phyloP scores from a whole-genome alignment of 2,797 vertebrate species.

The Myripristis jacobus region DNA sequence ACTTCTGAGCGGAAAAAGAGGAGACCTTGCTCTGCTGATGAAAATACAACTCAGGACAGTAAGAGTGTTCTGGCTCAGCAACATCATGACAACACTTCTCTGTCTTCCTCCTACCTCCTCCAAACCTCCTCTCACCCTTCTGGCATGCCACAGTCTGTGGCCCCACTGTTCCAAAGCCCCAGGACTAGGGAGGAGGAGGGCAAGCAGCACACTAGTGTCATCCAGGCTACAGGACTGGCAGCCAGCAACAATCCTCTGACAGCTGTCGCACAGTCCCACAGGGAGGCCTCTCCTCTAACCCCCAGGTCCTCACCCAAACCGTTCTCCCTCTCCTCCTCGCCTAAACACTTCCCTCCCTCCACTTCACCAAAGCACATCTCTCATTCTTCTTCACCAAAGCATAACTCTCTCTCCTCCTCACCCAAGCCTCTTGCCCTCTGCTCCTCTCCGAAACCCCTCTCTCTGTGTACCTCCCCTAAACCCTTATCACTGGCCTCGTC shows the following conservation, averaged over 20 bases:
- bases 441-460: constrained; percentile 40
- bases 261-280: constrained; percentile 85
- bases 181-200: constrained; percentile 86
- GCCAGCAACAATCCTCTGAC: constrained; percentile 85
- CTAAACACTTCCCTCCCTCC: constrained; percentile 28
- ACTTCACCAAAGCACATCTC: constrained; percentile 53
- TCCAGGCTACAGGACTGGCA: constrained; percentile 91
- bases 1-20: constrained; percentile 83
- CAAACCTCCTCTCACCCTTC: constrained; percentile 82
- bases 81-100: constrained; percentile 80
- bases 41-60: constrained; percentile 81
- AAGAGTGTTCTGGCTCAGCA: constrained; percentile 86
- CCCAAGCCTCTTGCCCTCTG: constrained; percentile 55
- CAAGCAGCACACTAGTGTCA: constrained; percentile 93
- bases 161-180: constrained; percentile 88
- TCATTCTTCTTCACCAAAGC: constrained; percentile 41
- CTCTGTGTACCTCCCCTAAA: constrained; percentile 43
- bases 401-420: constrained; percentile 41
- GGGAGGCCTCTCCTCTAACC: constrained; percentile 84
- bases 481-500: constrained; percentile 39
- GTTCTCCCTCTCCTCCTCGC: constrained; percentile 50
- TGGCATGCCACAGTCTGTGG: constrained; percentile 86
- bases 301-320: constrained; percentile 75
- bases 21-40: constrained; percentile 81
- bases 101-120: constrained; percentile 86